Base-by-base conservation (phyloP, 2,888 invertebrate species). In the Noctua pronuba region DNA sequence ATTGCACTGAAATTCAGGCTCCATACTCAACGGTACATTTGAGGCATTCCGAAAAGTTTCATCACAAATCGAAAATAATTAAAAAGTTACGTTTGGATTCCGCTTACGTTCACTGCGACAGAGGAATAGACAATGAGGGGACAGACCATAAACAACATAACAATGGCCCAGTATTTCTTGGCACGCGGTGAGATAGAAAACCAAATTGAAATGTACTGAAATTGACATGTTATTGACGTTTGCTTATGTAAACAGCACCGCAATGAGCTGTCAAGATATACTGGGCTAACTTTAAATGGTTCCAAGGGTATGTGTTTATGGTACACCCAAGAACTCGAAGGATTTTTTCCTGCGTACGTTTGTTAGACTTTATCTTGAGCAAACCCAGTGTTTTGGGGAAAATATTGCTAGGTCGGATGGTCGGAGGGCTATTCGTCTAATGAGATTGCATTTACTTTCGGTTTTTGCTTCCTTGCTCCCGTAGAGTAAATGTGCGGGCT, bases 1-100 rank as follows among this genome's bases (percentile, higher is more conserved):
- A 90, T 88, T 85, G 84, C 77, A 69, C 82, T 84, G 84, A 88
- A 88, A 82, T 88, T 77, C 84, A 81, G 84, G 55, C 86, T 79
- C 86, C 81, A 82, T 83, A 84, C 82, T 89, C 86, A 88, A 88
- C 84, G 84, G 82, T 83, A 89, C 88, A 86, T 83, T 87, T 87
- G 85, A 88, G 82, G 86, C 82, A 88, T 89, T 88, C 80, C 78
- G 66, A 80, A 88, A 91, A 90, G 84, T 90, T 90, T 87, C 46
- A 70, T 73, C 75, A 80, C 83, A 90, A 92, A 91, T 91, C 89
- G 85, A 91, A 92, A 90, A 90, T 92, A 92, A 92, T 93, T 93
- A 92, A 92, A 91, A 92, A 93, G 91, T 92, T 90, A 55, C 73
- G 77, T 86, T 86, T 81, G 76, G 84, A 90, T 89, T 91, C 89